Percentiles rank a stretch among this genome's conserved stretches.
Evolutionary conservation across 2,888 invertebrate species (phyloP).

Genomic region (Diarsia rubi): DNA sequence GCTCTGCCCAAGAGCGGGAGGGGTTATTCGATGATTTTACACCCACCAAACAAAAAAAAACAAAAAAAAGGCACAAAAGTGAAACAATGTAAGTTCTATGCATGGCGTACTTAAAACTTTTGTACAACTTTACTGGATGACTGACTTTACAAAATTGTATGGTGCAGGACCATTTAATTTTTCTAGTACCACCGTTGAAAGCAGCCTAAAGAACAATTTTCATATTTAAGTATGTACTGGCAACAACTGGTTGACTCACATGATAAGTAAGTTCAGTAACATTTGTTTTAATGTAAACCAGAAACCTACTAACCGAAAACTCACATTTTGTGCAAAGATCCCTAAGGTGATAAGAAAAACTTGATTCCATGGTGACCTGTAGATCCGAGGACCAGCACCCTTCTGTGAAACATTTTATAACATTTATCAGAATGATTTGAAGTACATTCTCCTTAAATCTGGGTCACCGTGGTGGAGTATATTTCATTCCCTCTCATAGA

Average conservation of each 20-base stretch:
- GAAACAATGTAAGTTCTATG: not conserved
- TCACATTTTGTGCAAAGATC: conserved; percentile 3
- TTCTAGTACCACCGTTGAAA: no score
- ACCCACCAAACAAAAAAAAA: no score
- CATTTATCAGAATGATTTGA: not conserved
- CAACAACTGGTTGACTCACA: not conserved
- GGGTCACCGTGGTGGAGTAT: no score
- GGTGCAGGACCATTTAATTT: not conserved
- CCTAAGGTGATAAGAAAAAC: not conserved
- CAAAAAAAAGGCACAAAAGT: not conserved
- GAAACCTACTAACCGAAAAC: not conserved
- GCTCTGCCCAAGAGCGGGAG: no score
- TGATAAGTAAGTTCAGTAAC: not conserved
- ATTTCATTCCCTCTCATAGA: no score
- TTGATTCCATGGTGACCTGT: not conserved
- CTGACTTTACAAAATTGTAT: not conserved
- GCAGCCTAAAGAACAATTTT: not conserved
- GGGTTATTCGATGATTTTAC: no score
- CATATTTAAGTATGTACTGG: not conserved
- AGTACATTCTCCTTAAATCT: not conserved
- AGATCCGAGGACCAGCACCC: not conserved
- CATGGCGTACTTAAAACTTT: not conserved
- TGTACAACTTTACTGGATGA: not conserved
- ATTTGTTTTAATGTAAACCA: not conserved
- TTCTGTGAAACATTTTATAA: not conserved